phyloP scores from a whole-genome alignment of 2,888 invertebrate genomes.

The Lepidonotus clava region DNA sequence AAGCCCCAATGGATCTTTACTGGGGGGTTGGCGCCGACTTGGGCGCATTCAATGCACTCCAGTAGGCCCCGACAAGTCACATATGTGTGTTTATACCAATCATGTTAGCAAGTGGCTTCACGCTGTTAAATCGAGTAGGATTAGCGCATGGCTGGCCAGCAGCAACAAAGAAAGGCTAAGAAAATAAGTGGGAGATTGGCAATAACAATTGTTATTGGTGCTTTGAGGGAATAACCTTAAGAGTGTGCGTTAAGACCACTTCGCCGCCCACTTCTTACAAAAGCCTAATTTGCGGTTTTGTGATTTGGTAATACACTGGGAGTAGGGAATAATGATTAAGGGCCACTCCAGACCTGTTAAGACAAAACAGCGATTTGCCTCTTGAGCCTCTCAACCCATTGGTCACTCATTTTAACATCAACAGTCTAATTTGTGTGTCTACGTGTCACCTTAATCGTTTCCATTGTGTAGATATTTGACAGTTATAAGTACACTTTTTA shows the following conservation, averaged over 20 bases:
- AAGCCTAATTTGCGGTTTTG: constrained; percentile 41
- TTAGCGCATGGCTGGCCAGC: not conserved
- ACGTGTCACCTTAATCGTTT: no score
- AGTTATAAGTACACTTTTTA: no score
- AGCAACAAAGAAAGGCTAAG: constrained; percentile 31
- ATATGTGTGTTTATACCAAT: not conserved
- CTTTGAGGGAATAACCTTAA: not conserved
- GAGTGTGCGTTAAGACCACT: constrained; percentile 27
- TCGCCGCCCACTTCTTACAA: constrained; percentile 44
- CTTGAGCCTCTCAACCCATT: not conserved
- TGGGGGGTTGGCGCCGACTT: not conserved
- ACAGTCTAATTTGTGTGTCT: no score
- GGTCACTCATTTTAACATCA: no score
- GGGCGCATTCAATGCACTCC: no score
- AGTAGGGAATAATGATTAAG: not conserved
- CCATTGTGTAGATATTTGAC: no score
- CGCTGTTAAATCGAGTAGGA: constrained; percentile 24
- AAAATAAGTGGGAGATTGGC: constrained; percentile 47
- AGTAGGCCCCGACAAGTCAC: not conserved
- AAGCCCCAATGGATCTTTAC: not conserved
- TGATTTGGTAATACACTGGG: not conserved
- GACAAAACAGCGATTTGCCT: not conserved
- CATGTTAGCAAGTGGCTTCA: not conserved
- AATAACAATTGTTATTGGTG: constrained; percentile 44
- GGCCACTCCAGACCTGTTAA: not conserved